Conservation (phyloP, 1,140 invertebrate species). For the Monomorium pharaonis region DNA sequence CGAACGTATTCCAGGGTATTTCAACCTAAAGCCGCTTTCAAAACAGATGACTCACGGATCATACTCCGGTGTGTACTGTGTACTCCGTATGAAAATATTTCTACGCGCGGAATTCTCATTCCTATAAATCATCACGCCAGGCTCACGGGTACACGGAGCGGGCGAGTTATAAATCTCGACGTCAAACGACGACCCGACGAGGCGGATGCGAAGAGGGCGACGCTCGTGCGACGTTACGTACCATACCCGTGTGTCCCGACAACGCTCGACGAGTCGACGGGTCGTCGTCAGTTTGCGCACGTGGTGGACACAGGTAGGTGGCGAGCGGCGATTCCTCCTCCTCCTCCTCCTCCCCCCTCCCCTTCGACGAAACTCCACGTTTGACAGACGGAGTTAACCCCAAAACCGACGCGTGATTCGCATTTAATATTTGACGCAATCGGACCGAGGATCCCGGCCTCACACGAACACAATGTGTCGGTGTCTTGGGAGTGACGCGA, state of each 20-base stretch:
- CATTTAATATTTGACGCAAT: not conserved
- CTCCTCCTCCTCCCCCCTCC: too few species aligned
- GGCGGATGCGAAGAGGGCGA: too few species aligned
- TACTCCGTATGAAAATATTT: not conserved
- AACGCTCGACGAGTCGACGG: not conserved
- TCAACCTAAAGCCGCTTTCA: not conserved
- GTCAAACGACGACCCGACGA: not conserved
- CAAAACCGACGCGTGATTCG: constrained; percentile 24
- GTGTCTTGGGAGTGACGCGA: not conserved
- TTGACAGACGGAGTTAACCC: constrained; percentile 50
- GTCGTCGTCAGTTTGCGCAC: not conserved
- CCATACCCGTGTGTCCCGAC: not conserved
- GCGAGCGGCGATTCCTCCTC: too few species aligned
- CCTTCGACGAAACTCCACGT: not conserved
- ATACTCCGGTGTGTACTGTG: too few species aligned
- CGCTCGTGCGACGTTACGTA: too few species aligned
- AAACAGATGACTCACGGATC: not conserved
- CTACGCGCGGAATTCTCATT: not conserved
- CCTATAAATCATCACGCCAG: not conserved
- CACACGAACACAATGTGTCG: not conserved
- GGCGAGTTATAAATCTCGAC: constrained; percentile 9
- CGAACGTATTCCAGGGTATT: not conserved
- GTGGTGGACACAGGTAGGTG: not conserved
- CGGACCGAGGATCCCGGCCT: not conserved
- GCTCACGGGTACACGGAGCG: not conserved